phyloP scores from a whole-genome alignment of 2,797 vertebrate species.

The Nyctibius grandis region DNA sequence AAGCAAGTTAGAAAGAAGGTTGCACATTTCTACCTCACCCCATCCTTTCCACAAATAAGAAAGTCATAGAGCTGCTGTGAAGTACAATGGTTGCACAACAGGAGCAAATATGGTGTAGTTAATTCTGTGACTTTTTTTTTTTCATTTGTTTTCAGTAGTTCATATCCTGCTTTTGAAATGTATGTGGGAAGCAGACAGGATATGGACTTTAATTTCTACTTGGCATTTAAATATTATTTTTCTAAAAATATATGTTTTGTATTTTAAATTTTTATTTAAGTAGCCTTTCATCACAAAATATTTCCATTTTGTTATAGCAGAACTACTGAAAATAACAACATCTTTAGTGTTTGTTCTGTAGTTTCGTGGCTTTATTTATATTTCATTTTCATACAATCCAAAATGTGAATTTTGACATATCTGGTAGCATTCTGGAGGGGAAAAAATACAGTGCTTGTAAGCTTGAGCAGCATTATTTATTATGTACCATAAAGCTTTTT shows the following conservation, averaged over 20 bases:
- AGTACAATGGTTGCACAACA: not conserved
- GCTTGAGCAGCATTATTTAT: not conserved
- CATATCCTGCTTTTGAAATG: not conserved
- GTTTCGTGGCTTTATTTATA: not conserved
- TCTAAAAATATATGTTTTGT: not conserved
- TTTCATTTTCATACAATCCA: not conserved
- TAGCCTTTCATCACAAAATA: not conserved
- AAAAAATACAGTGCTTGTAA: not conserved
- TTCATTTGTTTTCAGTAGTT: not conserved
- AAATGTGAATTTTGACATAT: not conserved
- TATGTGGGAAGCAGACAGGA: not conserved
- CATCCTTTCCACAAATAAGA: not conserved
- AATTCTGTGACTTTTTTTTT: not conserved
- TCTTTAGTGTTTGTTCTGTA: not conserved
- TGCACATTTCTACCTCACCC: not conserved
- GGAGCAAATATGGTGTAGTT: not conserved
- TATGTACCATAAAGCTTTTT: not conserved
- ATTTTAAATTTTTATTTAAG: not conserved
- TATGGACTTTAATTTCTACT: not conserved
- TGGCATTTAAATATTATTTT: not conserved
- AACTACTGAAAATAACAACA: not conserved
- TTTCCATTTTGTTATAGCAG: not conserved
- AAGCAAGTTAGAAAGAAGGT: not conserved
- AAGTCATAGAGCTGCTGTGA: not conserved
- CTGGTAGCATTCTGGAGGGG: not conserved